Evolutionary conservation across 2,888 invertebrate genomes (phyloP), one percentile per base, ranked within the genome.

Genomic region (Coelinius sp.): DNA sequence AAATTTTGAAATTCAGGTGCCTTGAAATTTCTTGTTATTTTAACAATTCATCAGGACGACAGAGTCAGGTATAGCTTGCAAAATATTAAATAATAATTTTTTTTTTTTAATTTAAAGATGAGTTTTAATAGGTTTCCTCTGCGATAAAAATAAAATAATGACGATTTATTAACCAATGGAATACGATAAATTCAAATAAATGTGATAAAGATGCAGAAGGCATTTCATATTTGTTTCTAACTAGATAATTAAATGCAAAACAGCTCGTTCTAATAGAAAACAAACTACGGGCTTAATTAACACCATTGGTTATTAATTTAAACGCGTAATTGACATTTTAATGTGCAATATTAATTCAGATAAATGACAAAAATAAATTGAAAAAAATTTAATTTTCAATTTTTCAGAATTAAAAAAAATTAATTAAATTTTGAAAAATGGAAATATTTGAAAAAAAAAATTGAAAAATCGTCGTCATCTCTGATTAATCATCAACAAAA

Each of bases 231-330:
- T 53, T 6, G n/a, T 85, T 78, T 77, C 77, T 77, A 85, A 82
- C 84, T 85, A 85, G 82, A 83, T 84, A 75, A 76, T 35, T 85
- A 86, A 85, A 85, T 85, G 85, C 85, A 41, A n/a, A 85, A 85
- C 85, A 85, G 85, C 85, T 85, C 80, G 82, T 84, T 53, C 85
- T 84, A 86, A 85, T 80, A 86, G n/a, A 53, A 52, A 52, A 52
- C 52, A 52, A 53, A 85, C 86, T 86, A 86, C 86, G 81, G 27
- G 14, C 12, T 14, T n/a, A 53, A 53, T 53, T 22, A 85, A 84
- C 82, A 81, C 85, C 85, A 84, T 83, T 84, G 83, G 82, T 86
- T 86, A 82, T 83, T 82, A 77, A 78, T 73, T 74, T 70, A 59
- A 76, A 75, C 76, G 75, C 76, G 76, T 76, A 76, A 70, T 79